Percentiles rank a stretch among this genome's conserved stretches.
Evolutionary conservation across 2,797 vertebrate genomes (phyloP).

Genomic region (Falco cherrug): DNA sequence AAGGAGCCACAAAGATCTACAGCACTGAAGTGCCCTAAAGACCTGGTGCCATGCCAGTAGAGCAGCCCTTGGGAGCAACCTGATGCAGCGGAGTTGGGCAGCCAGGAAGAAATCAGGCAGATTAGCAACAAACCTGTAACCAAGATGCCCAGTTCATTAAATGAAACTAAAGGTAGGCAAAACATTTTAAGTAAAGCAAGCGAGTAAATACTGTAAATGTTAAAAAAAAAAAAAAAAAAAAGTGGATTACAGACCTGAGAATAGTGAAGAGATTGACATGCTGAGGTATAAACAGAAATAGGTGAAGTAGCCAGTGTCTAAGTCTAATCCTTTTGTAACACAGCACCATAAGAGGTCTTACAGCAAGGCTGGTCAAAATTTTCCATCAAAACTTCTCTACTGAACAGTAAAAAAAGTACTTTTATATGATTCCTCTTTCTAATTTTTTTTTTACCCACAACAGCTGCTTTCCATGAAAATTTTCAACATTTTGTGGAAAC

Average conservation of each 20-base stretch:
- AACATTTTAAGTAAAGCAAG: neutral
- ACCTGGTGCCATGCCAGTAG: neutral
- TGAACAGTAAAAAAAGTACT: neutral
- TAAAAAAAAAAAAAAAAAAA: neutral
- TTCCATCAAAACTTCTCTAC: constrained; percentile 19
- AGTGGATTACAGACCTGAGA: neutral
- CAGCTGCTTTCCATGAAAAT: constrained; percentile 63
- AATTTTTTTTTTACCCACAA: neutral
- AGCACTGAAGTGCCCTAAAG: neutral
- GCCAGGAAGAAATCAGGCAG: neutral
- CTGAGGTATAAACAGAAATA: neutral
- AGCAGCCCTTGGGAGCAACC: neutral
- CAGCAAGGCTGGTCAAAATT: constrained; percentile 7
- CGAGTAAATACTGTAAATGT: neutral
- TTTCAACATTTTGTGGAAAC: constrained; percentile 37
- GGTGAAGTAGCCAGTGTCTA: neutral
- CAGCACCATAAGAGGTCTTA: constrained; percentile 8
- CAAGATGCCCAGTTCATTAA: neutral
- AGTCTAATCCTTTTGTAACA: constrained; percentile 7
- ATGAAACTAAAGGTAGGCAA: neutral
- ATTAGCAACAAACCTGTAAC: neutral
- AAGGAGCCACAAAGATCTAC: neutral
- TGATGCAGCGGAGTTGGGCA: neutral
- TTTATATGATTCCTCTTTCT: neutral
- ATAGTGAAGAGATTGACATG: neutral